phyloP scores from a whole-genome alignment of 2,113 vertebrate species.

The Calonectris borealis region DNA sequence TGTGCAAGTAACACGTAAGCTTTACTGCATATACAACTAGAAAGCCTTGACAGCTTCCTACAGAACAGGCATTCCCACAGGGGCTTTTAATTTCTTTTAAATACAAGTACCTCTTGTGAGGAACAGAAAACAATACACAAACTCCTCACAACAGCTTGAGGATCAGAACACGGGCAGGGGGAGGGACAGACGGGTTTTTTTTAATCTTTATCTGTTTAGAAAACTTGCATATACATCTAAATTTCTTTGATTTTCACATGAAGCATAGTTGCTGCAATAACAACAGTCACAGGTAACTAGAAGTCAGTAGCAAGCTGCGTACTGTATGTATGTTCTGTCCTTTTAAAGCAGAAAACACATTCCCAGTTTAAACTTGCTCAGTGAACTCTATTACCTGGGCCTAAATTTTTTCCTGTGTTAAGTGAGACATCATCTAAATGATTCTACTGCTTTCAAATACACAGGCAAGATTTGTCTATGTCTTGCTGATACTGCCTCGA shows the following conservation, averaged over 20 bases:
- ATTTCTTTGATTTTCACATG: not conserved
- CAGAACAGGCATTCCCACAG: not conserved
- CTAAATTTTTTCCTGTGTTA: not conserved
- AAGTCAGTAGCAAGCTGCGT: not conserved
- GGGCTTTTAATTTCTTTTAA: not conserved
- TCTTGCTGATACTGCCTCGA: not conserved
- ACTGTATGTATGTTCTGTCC: not conserved
- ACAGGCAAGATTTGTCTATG: not conserved
- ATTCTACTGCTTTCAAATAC: not conserved
- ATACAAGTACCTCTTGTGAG: not conserved
- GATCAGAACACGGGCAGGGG: not conserved
- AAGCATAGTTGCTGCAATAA: not conserved
- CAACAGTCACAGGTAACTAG: not conserved
- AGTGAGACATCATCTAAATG: not conserved
- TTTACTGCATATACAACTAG: not conserved
- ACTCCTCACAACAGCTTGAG: not conserved
- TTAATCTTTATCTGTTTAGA: not conserved
- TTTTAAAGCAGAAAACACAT: not conserved
- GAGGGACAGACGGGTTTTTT: not conserved
- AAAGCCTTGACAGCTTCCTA: constrained; percentile 19
- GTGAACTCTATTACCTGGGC: not conserved
- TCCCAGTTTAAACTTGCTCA: not conserved
- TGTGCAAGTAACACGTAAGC: not conserved
- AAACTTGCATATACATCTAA: not conserved
- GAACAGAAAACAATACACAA: not conserved